Base-by-base conservation (phyloP, 2,888 invertebrate species). In the Luffia ferchaultella region DNA sequence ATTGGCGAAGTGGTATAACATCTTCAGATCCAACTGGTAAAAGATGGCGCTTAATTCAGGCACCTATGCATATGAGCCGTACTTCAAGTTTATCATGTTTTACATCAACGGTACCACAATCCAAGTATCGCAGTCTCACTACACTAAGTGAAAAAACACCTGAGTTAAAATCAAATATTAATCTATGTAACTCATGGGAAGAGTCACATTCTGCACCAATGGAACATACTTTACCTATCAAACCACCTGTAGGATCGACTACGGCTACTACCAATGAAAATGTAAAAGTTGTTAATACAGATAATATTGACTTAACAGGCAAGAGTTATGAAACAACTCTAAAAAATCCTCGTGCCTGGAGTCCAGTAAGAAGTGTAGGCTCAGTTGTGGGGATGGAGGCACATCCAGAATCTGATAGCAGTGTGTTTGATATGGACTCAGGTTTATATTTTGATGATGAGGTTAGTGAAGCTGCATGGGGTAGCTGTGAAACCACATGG, bases 271-370 rank as follows among this genome's bases (percentile, higher is more conserved):
- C 77, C 57, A 55, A 63, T 48, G 61, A 60, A 48, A 68, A 70
- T 41, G 79, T 76, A 60, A 67, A 69, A 53, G 74, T 70, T 60
- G 62, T 70, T 44, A 66, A 71, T 58, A 58, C 72, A 52, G 80
- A 80, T 56, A 73, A 70, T 53, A 77, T 86, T 49, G 88, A 87
- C 65, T 74, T 89, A 16, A 82, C 86, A 16, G 88, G 88, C 12
- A 90, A 90, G 70, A 88, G 87, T 66, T 89, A 88, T 71, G 91
- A 91, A 70, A 88, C 88, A 2, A 90, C 90, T 57, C 73, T 90
- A n/a, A 90, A 89, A 61, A 92, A 93, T 73, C 92, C 92, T 17
- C 87, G 92, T 62, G 93, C 93, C 20, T 93, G 94, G 93, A 93
- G 93, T 63, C 94, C 94, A 16, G 92, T 93, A n/a, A 87, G 93